These are phyloP conservation scores for Scolopax bukidnonensis DNA, from an alignment of 2,797 vertebrate species.

Conservation along the genomic window DNA sequence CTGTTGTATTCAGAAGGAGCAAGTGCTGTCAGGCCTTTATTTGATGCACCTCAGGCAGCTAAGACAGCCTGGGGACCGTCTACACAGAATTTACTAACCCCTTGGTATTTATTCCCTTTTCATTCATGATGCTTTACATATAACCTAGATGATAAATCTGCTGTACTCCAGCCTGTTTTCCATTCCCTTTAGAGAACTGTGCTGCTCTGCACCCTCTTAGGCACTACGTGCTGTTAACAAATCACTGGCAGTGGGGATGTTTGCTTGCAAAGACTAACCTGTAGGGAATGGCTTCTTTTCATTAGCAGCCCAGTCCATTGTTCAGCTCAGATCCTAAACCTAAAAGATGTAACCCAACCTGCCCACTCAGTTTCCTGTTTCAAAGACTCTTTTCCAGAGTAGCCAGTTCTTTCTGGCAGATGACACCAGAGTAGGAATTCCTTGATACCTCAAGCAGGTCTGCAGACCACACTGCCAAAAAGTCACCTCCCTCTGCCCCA, in stretches of 20 bases:
- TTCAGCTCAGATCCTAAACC: background rate
- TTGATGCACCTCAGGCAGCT: background rate
- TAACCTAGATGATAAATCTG: background rate
- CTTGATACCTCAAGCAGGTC: background rate
- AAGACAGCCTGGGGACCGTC: background rate
- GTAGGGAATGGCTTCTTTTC: background rate
- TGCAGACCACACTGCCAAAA: background rate
- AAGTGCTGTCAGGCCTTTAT: background rate
- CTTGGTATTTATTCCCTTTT: background rate
- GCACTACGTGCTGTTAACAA: background rate
- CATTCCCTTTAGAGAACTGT: background rate
- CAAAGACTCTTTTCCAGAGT: background rate
- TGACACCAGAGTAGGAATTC: background rate
- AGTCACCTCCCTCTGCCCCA: background rate
- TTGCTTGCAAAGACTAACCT: slow-evolving; percentile 2
- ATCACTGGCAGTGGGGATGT: background rate
- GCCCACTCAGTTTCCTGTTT: background rate
- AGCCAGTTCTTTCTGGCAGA: background rate
- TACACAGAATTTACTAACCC: background rate
- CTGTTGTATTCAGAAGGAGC: background rate
- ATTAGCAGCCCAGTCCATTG: background rate
- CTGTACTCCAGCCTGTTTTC: background rate
- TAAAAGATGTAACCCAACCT: background rate
- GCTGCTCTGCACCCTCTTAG: background rate
- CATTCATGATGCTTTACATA: background rate